Evolutionary conservation across 2,888 invertebrate species (phyloP).

Genomic region (Trichogramma dendrolimi): DNA sequence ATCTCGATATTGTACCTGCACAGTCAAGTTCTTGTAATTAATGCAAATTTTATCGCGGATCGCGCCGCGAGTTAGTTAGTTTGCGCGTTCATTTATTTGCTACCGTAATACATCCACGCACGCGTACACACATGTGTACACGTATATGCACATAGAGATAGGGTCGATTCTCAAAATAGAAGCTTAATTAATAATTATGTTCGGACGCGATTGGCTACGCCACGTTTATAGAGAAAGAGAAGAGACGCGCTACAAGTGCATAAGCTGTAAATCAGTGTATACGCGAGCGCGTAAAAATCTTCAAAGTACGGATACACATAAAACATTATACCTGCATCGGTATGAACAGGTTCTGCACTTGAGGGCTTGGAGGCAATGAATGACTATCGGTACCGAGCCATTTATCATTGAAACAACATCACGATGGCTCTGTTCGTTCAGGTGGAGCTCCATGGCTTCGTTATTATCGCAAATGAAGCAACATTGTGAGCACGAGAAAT

Average conservation of each 20-base stretch:
- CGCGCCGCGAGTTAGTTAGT: neutral
- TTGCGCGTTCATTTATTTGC: neutral
- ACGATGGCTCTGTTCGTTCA: constrained; percentile 64
- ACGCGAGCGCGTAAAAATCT: neutral
- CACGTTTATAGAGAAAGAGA: too few species aligned
- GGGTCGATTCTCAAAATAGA: too few species aligned
- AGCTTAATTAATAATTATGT: constrained; percentile 2
- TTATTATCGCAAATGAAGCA: constrained; percentile 65
- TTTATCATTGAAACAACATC: constrained; percentile 74
- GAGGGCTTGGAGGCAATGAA: constrained; percentile 63
- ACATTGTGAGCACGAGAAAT: constrained; percentile 71
- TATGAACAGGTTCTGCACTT: constrained; percentile 65
- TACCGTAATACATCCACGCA: too few species aligned
- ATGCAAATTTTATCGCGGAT: neutral
- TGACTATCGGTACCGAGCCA: constrained; percentile 74
- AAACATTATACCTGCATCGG: constrained; percentile 57
- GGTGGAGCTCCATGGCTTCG: constrained; percentile 65
- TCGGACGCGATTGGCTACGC: neutral
- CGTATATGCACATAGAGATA: too few species aligned
- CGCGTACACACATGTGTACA: too few species aligned
- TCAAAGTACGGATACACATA: too few species aligned
- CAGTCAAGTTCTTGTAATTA: constrained; percentile 35
- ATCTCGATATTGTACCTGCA: constrained; percentile 76
- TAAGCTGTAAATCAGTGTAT: neutral
- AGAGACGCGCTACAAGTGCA: neutral